phyloP scores from a whole-genome alignment of 2,888 invertebrate species.

The Eupithecia dodoneata region DNA sequence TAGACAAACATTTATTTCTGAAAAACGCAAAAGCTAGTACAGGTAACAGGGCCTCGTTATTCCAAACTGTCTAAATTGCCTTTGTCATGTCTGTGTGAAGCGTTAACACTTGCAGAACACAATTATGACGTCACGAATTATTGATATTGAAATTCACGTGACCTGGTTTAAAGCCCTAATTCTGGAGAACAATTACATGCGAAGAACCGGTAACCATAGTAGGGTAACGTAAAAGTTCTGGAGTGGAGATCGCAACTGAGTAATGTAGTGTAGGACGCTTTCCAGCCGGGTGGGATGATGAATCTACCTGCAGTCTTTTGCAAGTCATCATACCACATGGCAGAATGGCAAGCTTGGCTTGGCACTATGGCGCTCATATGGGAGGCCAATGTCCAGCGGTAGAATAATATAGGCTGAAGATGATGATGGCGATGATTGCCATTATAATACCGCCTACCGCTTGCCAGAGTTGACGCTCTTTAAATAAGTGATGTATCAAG shows the following conservation, averaged over 20 bases:
- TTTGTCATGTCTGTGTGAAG: neutral
- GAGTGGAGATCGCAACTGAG: too few species aligned
- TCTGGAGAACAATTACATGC: neutral
- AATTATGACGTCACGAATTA: slow-evolving; percentile 3
- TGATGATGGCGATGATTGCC: neutral
- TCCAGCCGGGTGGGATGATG: too few species aligned
- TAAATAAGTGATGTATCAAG: slow-evolving; percentile 27
- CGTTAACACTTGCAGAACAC: neutral
- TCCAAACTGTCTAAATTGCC: neutral
- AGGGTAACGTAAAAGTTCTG: too few species aligned
- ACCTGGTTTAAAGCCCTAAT: neutral
- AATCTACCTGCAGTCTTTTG: too few species aligned
- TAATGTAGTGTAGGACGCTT: too few species aligned
- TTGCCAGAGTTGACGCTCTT: neutral
- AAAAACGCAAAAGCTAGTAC: neutral
- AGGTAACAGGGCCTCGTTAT: neutral
- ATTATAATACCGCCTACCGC: neutral
- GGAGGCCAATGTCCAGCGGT: neutral
- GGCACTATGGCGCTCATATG: too few species aligned
- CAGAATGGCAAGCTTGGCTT: too few species aligned
- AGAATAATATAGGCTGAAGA: neutral
- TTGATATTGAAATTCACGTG: neutral
- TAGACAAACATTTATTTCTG: too few species aligned
- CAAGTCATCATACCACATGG: too few species aligned
- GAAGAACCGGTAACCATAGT: too few species aligned